These are phyloP conservation scores for Cheiracanthium punctorium DNA, from an alignment of 2,888 invertebrate species.

Conservation along the genomic window DNA sequence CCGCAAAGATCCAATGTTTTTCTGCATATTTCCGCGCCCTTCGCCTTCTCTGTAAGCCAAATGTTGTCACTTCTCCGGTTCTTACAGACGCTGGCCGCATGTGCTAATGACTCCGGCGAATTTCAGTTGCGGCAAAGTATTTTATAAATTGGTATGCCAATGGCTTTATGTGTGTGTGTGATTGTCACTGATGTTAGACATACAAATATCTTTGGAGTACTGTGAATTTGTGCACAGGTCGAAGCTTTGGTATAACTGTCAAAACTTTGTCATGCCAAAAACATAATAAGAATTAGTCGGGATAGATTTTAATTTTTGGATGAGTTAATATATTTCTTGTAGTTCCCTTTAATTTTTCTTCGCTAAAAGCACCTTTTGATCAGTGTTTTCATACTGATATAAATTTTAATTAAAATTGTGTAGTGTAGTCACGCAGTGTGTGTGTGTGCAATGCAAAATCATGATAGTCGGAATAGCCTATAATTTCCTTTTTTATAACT, in stretches of 20 bases:
- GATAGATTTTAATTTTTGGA: neutral
- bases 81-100: slow-evolving; percentile 1
- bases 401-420: too few relatives aligned
- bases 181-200: neutral
- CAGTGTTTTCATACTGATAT: too few relatives aligned
- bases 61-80: neutral
- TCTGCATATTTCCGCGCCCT: neutral
- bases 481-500: too few relatives aligned
- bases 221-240: neutral
- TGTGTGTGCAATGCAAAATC: too few relatives aligned
- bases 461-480: too few relatives aligned
- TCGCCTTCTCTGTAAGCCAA: neutral
- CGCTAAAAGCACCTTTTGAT: neutral
- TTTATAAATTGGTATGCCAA: neutral
- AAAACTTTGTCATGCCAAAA: neutral
- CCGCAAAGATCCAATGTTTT: neutral
- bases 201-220: neutral
- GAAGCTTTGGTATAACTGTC: neutral
- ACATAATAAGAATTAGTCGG: neutral
- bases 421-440: too few relatives aligned
- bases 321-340: slow-evolving; percentile 2
- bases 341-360: neutral
- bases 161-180: slow-evolving; percentile 12
- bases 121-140: neutral
- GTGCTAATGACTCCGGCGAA: neutral